Evolutionary conservation across 2,888 invertebrate species (phyloP).

Genomic region (Mesochorus sp.): DNA sequence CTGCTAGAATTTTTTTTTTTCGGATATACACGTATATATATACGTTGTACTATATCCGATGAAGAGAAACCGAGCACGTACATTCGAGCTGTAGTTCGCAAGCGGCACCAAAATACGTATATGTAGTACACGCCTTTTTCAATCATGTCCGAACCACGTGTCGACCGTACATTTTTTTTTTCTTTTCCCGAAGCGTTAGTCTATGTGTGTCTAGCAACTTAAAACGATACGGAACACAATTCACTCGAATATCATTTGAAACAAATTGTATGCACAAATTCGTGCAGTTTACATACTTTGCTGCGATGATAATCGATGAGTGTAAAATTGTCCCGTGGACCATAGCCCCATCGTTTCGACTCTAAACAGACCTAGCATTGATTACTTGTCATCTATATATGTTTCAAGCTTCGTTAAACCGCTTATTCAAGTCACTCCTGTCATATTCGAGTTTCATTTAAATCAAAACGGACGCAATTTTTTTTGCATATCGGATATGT

Average conservation of each 20-base stretch:
- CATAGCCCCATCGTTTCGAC: neutral
- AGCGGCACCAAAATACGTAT: neutral
- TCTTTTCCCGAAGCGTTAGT: constrained; percentile 11
- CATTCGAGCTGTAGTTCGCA: constrained; percentile 15
- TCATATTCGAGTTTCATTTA: neutral
- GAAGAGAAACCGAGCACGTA: constrained; percentile 56
- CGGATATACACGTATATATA: constrained; percentile 18
- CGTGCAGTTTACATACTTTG: no score
- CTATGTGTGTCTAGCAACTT: constrained; percentile 24
- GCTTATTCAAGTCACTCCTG: neutral
- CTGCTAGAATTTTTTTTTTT: constrained; percentile 44
- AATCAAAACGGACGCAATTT: no score
- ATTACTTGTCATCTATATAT: neutral
- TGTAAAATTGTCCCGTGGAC: neutral
- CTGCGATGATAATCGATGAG: no score
- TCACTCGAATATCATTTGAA: neutral
- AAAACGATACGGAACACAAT: neutral
- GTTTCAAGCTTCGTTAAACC: no score
- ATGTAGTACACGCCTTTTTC: constrained; percentile 17
- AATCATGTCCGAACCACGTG: constrained; percentile 59
- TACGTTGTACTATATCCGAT: neutral
- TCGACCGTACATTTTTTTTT: constrained; percentile 57
- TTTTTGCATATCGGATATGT: no score
- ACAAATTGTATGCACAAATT: neutral
- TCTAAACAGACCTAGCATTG: no score